Base-by-base conservation (phyloP, 2,888 invertebrate genomes). In the Polyommatus icarus region DNA sequence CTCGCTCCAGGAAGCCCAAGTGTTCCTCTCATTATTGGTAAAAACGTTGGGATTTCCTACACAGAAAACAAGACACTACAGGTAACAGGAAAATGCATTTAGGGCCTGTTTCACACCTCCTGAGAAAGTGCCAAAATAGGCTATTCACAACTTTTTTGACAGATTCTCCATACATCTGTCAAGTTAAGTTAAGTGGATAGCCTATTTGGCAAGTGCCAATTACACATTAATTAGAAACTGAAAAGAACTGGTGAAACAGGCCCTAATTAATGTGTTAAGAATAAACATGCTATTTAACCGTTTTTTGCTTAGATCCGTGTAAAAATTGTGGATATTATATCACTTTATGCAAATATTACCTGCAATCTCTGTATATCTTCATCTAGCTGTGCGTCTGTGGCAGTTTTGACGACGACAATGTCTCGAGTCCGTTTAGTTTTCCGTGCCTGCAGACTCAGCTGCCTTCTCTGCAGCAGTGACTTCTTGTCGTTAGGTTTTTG, bases 21-120 rank as follows among this genome's bases (percentile, higher is more conserved):
- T 0, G 98, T 97, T 0, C 98, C 98, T 61, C 98, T 91, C 96
- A 99, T 98, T 76, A 99, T 98, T 0, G 99, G 99, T 77, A 98
- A 91, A 89, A 99, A 99, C 90, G 98, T 97, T 3, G 99, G 98
- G 83, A 99, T 98, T 83, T 95, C 96, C 95, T 97, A 91, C 20
- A 67, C n/a, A 29, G 20, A 61, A 29, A 36, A 24, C 5, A 24
- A 15, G 36, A 46, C 8, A 32, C 36, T 18, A 24, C 46, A 77
- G 46, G 15, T 54, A 46, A 46, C 10, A 18, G 18, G 54, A 54
- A 59, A 59, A 20, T 59, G 20, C 8, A 20, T 12, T 46, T 24
- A 3, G 32, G 32, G 32, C 32, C 32, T 4, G 32, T 32, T 32
- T 32, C 4, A 32, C 32, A 32, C 32, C 3, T 32, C 4, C 32